Base-by-base conservation (phyloP, 2,113 vertebrate species). In the Pyxicephalus adspersus region DNA sequence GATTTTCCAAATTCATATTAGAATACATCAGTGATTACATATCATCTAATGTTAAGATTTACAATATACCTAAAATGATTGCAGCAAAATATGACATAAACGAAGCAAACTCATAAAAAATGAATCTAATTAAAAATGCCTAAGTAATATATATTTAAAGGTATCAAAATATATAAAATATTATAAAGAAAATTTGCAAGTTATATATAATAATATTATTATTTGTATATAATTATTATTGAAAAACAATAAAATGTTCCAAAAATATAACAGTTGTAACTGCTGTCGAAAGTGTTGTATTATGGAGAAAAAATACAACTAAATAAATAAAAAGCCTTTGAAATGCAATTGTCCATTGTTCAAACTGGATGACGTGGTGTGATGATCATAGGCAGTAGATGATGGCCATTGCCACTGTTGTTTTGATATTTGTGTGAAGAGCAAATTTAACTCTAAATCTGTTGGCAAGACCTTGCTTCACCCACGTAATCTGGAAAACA, bases 401-500 rank as follows among this genome's bases (percentile, higher is more conserved):
- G 54, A 87, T 83, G 85, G 90, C 86, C 26, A 91, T 83, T 87
- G 89, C 84, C 85, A 86, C 58, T 87, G 87, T 89, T 90, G 86
- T 90, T 92, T 86, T 89, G 89, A 91, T 91, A 91, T 93, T 91
- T 90, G 87, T 88, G 89, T 87, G 88, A 92, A 90, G 91, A 89
- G 88, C 86, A 91, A 90, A 92, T 92, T 91, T 91, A 91, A 91
- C 90, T 90, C 87, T 89, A 92, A 94, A 92, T 91, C 92, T 92
- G 89, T 90, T 90, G 88, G 87, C 87, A 90, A 87, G 89, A 89
- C 89, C 88, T 89, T 89, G 87, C 88, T 89, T 91, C 88, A 87
- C 86, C 84, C 86, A 88, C 84, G 83, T 91, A 91, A 94, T 94
- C 94, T 91, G 89, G 87, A 89, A 88, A 89, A 88, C 85, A 87